A percentile compares a stretch with the other conserved stretches of the same genome.
These are phyloP conservation scores for Dolichomitus sp. DNA, from an alignment of 2,888 invertebrate species.

Conservation along the genomic window DNA sequence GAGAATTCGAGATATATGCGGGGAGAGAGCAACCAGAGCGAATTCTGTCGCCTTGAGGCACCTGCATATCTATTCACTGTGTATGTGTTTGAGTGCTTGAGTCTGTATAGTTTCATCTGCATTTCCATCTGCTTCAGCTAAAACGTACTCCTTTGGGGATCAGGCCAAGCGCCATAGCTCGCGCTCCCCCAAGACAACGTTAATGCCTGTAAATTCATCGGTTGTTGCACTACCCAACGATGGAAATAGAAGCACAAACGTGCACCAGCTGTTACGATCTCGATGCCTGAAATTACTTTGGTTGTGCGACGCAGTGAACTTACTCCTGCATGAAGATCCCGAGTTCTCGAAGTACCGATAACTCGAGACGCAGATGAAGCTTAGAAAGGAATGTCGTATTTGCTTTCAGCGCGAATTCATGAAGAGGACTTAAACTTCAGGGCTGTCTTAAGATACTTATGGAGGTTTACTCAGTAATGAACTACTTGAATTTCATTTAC, in stretches of 20 bases:
- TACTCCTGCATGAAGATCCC: background rate
- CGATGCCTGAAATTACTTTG: conserved; percentile 44
- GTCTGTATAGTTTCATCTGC: conserved; percentile 13
- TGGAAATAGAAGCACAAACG: background rate
- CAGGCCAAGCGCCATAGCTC: conserved; percentile 7
- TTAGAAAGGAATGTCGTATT: background rate
- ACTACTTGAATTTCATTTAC: background rate
- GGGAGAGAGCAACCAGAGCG: conserved; percentile 6
- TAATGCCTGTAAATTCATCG: conserved; percentile 53
- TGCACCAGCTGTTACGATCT: conserved; percentile 41
- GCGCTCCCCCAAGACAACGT: conserved; percentile 25
- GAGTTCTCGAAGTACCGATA: conserved; percentile 40
- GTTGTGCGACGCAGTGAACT: background rate
- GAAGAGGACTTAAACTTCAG: background rate
- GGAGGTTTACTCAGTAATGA: background rate
- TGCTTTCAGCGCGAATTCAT: conserved; percentile 5
- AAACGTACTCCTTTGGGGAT: conserved; percentile 19
- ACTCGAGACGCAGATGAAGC: conserved; percentile 12
- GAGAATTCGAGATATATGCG: conserved; percentile 17
- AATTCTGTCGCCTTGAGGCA: conserved; percentile 25
- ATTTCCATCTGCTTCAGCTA: conserved; percentile 14
- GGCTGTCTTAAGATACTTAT: background rate
- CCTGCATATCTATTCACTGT: background rate
- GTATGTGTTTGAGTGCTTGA: background rate
- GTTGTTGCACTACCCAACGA: conserved; percentile 14